These are phyloP conservation scores for Drosophila cracens DNA, from an alignment of 2,888 invertebrate species.

Conservation along the genomic window DNA sequence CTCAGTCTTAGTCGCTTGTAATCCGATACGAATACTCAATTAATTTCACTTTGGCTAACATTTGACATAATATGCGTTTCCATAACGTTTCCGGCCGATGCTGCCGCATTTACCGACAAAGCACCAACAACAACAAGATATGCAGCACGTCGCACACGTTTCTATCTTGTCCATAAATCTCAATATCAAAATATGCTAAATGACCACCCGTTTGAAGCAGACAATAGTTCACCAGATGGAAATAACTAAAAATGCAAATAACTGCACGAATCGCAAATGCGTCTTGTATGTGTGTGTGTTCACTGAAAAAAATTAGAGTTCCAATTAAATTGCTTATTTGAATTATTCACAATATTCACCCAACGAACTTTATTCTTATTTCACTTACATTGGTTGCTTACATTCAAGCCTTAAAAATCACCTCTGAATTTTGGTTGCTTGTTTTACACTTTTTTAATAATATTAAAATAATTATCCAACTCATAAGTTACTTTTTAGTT, in stretches of 20 bases:
- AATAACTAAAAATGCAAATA: constrained; percentile 71
- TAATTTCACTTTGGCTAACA: constrained; percentile 59
- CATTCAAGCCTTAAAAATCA: rapidly evolving
- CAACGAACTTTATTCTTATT: background rate
- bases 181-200: constrained; percentile 81
- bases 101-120: constrained; percentile 63
- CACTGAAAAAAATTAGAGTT: background rate
- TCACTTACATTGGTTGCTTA: background rate
- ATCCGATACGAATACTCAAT: constrained; percentile 59
- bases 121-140: constrained; percentile 33
- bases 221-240: constrained; percentile 58
- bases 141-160: constrained; percentile 59
- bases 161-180: constrained; percentile 82
- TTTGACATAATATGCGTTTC: constrained; percentile 70
- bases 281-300: background rate
- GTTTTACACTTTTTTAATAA: background rate
- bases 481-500: background rate
- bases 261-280: constrained; percentile 70
- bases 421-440: background rate
- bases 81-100: constrained; percentile 60
- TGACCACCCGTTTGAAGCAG: constrained; percentile 78
- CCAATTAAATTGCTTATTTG: background rate
- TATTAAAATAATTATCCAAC: background rate
- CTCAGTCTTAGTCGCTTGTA: constrained; percentile 27
- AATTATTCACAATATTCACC: background rate